Evolutionary conservation across 2,888 invertebrate species (phyloP), one percentile per base, ranked within the genome.

Genomic region (Lycia hirtaria): DNA sequence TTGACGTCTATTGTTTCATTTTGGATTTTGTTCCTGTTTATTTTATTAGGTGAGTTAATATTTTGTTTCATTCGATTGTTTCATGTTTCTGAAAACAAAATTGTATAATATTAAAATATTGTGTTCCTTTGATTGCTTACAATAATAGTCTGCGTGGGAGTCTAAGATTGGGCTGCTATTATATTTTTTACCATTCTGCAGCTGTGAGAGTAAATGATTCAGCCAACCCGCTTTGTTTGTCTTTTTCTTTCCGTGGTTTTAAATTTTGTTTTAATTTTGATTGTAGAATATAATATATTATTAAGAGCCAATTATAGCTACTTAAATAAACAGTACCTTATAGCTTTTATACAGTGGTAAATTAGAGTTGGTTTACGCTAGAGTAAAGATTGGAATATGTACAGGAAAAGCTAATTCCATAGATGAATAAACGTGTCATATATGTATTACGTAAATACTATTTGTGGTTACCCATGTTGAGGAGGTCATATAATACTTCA

Each of bases 111-210:
- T 41, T 4, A 15, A 2, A 0, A 26, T 10, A 41, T 26, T 19
- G 40, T 48, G 15, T 41, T 14, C n/a, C n/a, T 41, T 51, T n/a
- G 17, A 2, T n/a, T 1, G 38, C 41, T 41, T 48, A 26, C 20
- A 2, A 14, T 22, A 30, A 43, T 49, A 55, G 15, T 37, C 43
- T 43, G 43, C 49, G 55, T 44, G 55, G 55, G 55, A 56, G 55
- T 49, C 30, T 43, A 43, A 49, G 44, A 17, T 49, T 49, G 28
- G 49, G 43, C 26, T 35, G 37, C 37, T 43, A 40, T 26, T 20
- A 43, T 49, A 35, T 47, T 35, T 20, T 49, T 35, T 49, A 26
- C 9, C 35, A 43, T 43, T n/a, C 35, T 48, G 17, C 20, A 9
- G 47, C 19, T 0, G 40, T 35, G 47, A 52, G 37, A 53, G 33